These are phyloP conservation scores for Drosophila testacea DNA, from an alignment of 2,888 invertebrate species.

Conservation along the genomic window DNA sequence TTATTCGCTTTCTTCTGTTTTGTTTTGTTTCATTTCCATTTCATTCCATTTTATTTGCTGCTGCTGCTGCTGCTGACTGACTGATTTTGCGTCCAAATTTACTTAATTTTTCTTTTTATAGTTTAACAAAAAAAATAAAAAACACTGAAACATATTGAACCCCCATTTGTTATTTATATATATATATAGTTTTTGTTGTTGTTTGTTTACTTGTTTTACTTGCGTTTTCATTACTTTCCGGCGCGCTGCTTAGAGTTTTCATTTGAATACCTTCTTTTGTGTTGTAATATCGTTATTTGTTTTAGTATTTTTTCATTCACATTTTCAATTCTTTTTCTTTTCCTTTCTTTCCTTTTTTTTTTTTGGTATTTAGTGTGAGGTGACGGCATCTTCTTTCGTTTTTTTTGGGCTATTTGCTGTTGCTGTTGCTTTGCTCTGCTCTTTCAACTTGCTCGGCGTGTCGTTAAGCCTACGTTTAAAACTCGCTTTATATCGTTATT, in stretches of 20 bases:
- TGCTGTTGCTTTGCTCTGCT: slow-evolving; percentile 23
- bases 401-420: slow-evolving; percentile 22
- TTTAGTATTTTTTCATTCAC: background rate
- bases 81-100: slow-evolving; percentile 65
- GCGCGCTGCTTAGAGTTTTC: slow-evolving; percentile 46
- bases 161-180: slow-evolving; percentile 48
- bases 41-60: slow-evolving; percentile 27
- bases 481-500: slow-evolving; percentile 69
- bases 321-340: background rate
- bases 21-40: slow-evolving; percentile 31
- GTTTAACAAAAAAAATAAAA: slow-evolving; percentile 40
- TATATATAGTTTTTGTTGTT: slow-evolving; percentile 11
- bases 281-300: slow-evolving; percentile 7
- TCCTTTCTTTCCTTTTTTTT: slow-evolving; percentile 1
- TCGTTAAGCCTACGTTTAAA: slow-evolving; percentile 32
- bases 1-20: slow-evolving; percentile 3
- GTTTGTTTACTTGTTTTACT: slow-evolving; percentile 9
- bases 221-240: slow-evolving; percentile 31
- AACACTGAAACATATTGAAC: slow-evolving; percentile 41
- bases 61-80: slow-evolving; percentile 6
- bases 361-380: slow-evolving; percentile 24
- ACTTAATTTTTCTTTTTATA: slow-evolving; percentile 11
- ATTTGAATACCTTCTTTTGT: slow-evolving; percentile 19
- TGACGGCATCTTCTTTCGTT: slow-evolving; percentile 14
- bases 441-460: slow-evolving; percentile 19